phyloP scores from a whole-genome alignment of 2,888 invertebrate species.

The Dynastes grantii region DNA sequence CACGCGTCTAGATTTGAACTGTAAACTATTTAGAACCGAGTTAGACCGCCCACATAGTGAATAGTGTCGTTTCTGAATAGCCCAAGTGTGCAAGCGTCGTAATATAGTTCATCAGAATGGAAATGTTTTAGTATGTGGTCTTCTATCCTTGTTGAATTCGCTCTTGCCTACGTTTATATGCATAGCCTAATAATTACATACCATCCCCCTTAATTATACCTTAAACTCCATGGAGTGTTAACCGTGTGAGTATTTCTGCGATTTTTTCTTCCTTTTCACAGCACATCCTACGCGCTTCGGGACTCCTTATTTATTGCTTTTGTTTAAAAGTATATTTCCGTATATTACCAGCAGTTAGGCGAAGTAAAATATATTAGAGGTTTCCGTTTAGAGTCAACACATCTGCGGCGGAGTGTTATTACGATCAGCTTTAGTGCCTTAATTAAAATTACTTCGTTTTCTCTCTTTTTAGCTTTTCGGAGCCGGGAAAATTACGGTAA shows the following conservation, averaged over 20 bases:
- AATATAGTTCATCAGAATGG: slow-evolving; percentile 38
- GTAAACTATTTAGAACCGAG: slow-evolving; percentile 45
- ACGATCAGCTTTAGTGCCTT: slow-evolving; percentile 7
- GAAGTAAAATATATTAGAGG: slow-evolving; percentile 13
- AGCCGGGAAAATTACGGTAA: background rate
- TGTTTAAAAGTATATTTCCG: slow-evolving; percentile 15
- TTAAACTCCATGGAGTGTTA: background rate
- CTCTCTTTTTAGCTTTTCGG: slow-evolving; percentile 1
- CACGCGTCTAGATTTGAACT: slow-evolving; percentile 17
- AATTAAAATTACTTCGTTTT: slow-evolving; percentile 38
- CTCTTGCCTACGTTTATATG: background rate
- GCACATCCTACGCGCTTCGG: background rate
- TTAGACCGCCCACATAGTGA: slow-evolving; percentile 52
- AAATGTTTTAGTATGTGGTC: slow-evolving; percentile 20
- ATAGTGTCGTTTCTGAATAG: slow-evolving; percentile 49
- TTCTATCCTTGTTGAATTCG: background rate
- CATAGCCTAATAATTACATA: slow-evolving; percentile 5
- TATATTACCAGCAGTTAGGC: background rate
- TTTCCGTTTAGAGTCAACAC: slow-evolving; percentile 35
- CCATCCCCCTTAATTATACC: background rate
- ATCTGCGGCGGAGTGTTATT: slow-evolving; percentile 14
- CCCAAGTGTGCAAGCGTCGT: slow-evolving; percentile 17
- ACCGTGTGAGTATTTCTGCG: background rate
- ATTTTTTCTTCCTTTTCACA: background rate
- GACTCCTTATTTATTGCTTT: slow-evolving; percentile 17